Conservation (phyloP, 2,113 vertebrate species). For the Dicentrarchus labrax region DNA sequence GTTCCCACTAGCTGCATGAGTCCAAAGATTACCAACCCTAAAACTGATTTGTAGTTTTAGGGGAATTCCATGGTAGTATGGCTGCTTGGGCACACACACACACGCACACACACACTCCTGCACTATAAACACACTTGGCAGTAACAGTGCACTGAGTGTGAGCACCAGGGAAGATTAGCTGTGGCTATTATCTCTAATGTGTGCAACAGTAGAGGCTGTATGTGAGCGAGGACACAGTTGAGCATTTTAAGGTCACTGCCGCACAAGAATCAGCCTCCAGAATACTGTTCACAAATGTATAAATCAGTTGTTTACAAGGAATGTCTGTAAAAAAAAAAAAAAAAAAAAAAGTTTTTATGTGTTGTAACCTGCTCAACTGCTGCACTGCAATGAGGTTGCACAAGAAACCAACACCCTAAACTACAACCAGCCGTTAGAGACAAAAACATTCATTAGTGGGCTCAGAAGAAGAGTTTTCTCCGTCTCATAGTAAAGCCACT, state of each 20-base stretch:
- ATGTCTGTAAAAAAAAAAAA: background rate
- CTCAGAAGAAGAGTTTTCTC: slow-evolving; percentile 16
- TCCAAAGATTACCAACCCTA: slow-evolving; percentile 4
- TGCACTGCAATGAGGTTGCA: slow-evolving; percentile 17
- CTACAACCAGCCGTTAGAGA: background rate
- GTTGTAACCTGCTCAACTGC: background rate
- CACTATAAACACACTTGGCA: slow-evolving; percentile 61
- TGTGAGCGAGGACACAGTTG: background rate
- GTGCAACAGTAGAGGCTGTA: slow-evolving; percentile 15
- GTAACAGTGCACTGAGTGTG: slow-evolving; percentile 49
- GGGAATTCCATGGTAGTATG: slow-evolving; percentile 66
- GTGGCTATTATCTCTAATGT: slow-evolving; percentile 61
- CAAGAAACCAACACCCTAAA: slow-evolving; percentile 9
- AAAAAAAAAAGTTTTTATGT: background rate
- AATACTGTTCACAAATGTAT: background rate
- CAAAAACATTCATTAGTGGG: background rate
- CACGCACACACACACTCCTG: slow-evolving; percentile 27
- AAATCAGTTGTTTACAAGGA: background rate
- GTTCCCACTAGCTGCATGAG: slow-evolving; percentile 1
- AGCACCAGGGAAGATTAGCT: slow-evolving; percentile 70
- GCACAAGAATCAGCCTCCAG: background rate
- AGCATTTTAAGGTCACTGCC: background rate
- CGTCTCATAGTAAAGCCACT: slow-evolving; percentile 39
- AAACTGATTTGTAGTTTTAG: slow-evolving; percentile 49
- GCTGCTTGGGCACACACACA: slow-evolving; percentile 1